A percentile compares a stretch with the other conserved stretches of the same genome.
These are phyloP conservation scores for Antennarius maculatus DNA, from an alignment of 2,797 vertebrate species.

Conservation along the genomic window DNA sequence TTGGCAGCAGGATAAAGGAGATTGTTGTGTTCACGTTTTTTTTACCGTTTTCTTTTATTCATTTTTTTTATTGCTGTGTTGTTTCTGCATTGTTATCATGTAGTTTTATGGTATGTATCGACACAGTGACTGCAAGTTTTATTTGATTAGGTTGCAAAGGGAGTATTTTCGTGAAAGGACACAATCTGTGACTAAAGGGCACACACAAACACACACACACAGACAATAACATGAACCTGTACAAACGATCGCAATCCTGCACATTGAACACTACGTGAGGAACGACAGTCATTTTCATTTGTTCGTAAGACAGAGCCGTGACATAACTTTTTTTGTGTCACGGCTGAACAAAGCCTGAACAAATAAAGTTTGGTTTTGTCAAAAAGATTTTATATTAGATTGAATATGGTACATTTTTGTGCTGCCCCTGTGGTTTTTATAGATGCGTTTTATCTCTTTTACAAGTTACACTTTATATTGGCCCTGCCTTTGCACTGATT, in stretches of 20 bases:
- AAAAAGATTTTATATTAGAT: not conserved
- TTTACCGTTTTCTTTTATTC: not conserved
- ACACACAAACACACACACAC: not conserved
- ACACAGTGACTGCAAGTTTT: not conserved
- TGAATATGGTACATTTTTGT: not conserved
- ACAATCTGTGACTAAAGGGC: not conserved
- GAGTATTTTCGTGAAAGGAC: constrained; percentile 3
- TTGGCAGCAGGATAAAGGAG: constrained; percentile 41
- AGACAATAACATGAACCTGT: not conserved
- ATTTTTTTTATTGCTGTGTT: not conserved
- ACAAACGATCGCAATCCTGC: not conserved
- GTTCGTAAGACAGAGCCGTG: constrained; percentile 9
- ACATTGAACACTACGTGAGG: constrained; percentile 2
- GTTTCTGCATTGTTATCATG: not conserved
- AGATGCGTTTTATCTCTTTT: not conserved
- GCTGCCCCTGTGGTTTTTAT: not conserved
- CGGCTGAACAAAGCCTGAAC: constrained; percentile 2
- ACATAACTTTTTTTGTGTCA: constrained; percentile 7
- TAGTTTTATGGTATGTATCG: not conserved
- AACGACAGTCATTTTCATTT: not conserved
- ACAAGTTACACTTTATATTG: not conserved
- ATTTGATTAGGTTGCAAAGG: not conserved
- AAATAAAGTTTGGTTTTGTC: constrained; percentile 22
- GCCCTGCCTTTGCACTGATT: not conserved
- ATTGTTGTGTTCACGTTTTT: not conserved